Percentiles rank a stretch among this genome's conserved stretches.
Evolutionary conservation across 2,797 vertebrate species (phyloP).

Genomic region (Paramormyrops hopkinsi): DNA sequence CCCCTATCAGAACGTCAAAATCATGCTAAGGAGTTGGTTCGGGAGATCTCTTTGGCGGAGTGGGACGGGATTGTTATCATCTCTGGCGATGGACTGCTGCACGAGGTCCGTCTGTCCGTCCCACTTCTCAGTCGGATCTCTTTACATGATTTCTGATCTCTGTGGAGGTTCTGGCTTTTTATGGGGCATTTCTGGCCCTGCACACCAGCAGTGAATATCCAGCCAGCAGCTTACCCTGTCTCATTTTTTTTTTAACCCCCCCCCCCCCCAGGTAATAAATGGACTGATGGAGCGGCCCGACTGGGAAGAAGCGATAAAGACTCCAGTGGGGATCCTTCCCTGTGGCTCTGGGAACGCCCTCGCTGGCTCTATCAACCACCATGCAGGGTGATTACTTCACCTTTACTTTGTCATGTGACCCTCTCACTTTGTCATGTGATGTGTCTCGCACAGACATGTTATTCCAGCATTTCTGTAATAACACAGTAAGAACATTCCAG

Average conservation of each 20-base stretch:
- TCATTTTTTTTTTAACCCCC: too few species aligned
- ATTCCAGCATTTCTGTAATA: not conserved
- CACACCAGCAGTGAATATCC: not conserved
- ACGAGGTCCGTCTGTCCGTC: conserved; percentile 63
- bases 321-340: conserved; percentile 78
- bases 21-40: conserved; percentile 80
- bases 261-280: conserved; percentile 75
- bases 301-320: conserved; percentile 85
- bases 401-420: not conserved
- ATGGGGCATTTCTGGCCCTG: not conserved
- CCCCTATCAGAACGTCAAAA: conserved; percentile 70
- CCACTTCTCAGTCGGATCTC: not conserved
- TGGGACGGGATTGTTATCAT: conserved; percentile 85
- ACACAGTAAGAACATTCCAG: not conserved
- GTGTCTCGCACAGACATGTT: not conserved
- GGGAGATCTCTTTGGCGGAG: conserved; percentile 70
- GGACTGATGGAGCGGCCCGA: conserved; percentile 81
- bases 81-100: conserved; percentile 82
- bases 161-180: not conserved
- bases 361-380: conserved; percentile 78
- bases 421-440: not conserved
- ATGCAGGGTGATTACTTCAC: conserved; percentile 66
- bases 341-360: conserved; percentile 87
- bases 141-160: not conserved
- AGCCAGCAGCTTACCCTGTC: not conserved